Percentiles rank a stretch among this genome's conserved stretches.
Conservation (phyloP, 2,888 invertebrate genomes). For the Sinelater perroti region DNA sequence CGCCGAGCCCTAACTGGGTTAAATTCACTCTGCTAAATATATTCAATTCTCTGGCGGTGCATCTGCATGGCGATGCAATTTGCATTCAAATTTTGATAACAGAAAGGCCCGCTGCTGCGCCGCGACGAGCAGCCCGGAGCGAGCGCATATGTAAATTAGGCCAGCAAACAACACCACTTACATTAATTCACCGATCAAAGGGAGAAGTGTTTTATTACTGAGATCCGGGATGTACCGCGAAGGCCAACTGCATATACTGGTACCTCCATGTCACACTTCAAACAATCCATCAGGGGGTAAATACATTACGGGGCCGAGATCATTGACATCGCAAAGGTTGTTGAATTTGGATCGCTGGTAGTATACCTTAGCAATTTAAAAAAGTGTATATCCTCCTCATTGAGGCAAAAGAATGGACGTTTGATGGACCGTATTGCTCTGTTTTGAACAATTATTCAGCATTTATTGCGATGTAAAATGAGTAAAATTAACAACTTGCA, state of each 20-base stretch:
- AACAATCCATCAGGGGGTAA: slow-evolving; percentile 33
- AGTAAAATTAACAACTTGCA: too few species aligned
- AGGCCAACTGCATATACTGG: slow-evolving; percentile 36
- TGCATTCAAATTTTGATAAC: slow-evolving; percentile 18
- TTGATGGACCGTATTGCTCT: too few species aligned
- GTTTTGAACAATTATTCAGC: too few species aligned
- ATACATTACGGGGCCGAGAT: slow-evolving; percentile 17
- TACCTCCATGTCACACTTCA: slow-evolving; percentile 37
- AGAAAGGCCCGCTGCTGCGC: background rate
- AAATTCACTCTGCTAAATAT: slow-evolving; percentile 1
- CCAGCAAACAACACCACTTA: slow-evolving; percentile 38
- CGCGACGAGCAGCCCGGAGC: slow-evolving; percentile 14
- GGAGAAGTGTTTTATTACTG: slow-evolving; percentile 38
- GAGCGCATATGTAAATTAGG: slow-evolving; percentile 31
- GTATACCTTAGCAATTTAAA: too few species aligned
- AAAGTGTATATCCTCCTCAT: too few species aligned
- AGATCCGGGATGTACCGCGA: slow-evolving; percentile 39
- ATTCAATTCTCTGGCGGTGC: slow-evolving; percentile 14
- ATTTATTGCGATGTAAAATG: too few species aligned
- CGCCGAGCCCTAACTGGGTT: slow-evolving; percentile 13
- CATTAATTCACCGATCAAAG: slow-evolving; percentile 38
- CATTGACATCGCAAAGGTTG: slow-evolving; percentile 14
- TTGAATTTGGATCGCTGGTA: background rate
- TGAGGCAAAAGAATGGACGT: too few species aligned
- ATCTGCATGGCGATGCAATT: slow-evolving; percentile 15